Percentiles rank a stretch among this genome's conserved stretches.
Evolutionary conservation across 2,797 vertebrate species (phyloP).

Genomic region (Dicrostonyx torquatus): DNA sequence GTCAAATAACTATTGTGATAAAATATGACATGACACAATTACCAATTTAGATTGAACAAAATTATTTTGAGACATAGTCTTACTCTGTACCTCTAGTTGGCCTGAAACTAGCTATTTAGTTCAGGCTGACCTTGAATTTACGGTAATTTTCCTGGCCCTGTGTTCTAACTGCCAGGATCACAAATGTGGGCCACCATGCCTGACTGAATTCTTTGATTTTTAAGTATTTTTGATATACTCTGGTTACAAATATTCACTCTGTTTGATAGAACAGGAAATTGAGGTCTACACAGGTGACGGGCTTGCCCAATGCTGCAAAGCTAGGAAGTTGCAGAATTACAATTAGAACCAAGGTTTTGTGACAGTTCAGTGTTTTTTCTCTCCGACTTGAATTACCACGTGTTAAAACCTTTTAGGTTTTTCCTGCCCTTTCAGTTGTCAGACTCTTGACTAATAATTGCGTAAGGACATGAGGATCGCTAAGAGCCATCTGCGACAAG

Average conservation of each 20-base stretch:
- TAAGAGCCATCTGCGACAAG: not conserved
- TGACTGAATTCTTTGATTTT: conserved; percentile 42
- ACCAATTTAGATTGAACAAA: conserved; percentile 34
- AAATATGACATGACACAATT: not conserved
- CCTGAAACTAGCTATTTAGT: not conserved
- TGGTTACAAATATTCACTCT: conserved; percentile 20
- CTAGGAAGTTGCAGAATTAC: conserved; percentile 49
- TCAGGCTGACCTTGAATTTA: not conserved
- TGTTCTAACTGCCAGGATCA: not conserved
- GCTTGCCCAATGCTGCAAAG: conserved; percentile 30
- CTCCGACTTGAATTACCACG: not conserved
- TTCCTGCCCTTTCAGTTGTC: conserved; percentile 38
- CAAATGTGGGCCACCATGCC: not conserved
- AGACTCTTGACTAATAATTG: conserved; percentile 19
- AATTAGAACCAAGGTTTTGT: conserved; percentile 46
- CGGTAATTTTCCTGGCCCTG: not conserved
- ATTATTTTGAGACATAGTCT: not conserved
- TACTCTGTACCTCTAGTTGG: not conserved
- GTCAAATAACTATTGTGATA: not conserved
- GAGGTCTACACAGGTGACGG: conserved; percentile 36
- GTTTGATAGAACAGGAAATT: conserved; percentile 46
- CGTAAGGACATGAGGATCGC: not conserved
- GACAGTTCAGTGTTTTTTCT: conserved; percentile 12
- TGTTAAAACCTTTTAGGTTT: not conserved
- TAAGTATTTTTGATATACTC: conserved; percentile 30